These are phyloP conservation scores for Limnodromus scolopaceus DNA, from an alignment of 2,797 vertebrate species.

Conservation along the genomic window DNA sequence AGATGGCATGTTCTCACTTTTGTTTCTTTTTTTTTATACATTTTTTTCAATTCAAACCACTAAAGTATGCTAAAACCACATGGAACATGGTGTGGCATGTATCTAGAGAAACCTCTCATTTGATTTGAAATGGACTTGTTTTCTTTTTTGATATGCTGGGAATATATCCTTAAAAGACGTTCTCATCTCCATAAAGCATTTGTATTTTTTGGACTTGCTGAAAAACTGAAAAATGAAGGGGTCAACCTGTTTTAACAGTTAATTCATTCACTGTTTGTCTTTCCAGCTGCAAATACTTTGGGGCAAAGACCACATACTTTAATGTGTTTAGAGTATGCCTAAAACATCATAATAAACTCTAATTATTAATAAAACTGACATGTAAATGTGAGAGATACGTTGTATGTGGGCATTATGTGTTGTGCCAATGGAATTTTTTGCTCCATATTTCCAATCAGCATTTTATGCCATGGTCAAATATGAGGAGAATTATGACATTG, in stretches of 20 bases:
- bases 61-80: background rate
- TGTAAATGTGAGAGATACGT: background rate
- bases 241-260: slow-evolving; percentile 4
- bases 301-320: background rate
- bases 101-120: background rate
- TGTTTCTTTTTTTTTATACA: background rate
- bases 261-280: slow-evolving; percentile 20
- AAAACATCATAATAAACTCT: slow-evolving; percentile 2
- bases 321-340: background rate
- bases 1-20: background rate
- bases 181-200: background rate
- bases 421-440: background rate
- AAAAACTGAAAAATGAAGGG: slow-evolving; percentile 7
- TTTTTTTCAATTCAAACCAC: background rate
- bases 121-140: background rate
- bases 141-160: background rate
- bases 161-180: background rate
- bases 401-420: background rate
- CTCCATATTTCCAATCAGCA: background rate
- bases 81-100: background rate
- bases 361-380: slow-evolving; percentile 18
- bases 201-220: slow-evolving; percentile 6
- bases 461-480: background rate
- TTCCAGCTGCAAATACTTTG: slow-evolving; percentile 15
- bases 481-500: background rate